Conservation (phyloP, 2,113 vertebrate species). For the Eulacestoma nigropectus region DNA sequence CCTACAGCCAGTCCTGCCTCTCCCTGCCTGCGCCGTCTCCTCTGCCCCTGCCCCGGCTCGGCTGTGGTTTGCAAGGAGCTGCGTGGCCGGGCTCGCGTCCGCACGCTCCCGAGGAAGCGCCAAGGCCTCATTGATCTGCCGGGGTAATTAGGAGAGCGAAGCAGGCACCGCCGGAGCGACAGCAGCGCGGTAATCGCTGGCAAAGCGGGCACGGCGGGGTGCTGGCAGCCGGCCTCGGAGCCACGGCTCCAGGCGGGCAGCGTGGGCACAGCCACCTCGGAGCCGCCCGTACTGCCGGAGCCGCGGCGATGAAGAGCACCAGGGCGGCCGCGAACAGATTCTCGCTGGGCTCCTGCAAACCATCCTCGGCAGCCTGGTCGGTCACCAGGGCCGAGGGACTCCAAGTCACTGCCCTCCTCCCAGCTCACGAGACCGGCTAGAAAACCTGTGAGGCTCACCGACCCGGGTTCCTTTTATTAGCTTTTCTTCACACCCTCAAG, state of each 20-base stretch:
- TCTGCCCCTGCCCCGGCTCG: not conserved
- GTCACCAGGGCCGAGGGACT: not conserved
- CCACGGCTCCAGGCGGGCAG: not conserved
- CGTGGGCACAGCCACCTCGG: not conserved
- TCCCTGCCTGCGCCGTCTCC: not conserved
- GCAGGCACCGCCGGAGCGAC: not conserved
- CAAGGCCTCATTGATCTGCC: not conserved
- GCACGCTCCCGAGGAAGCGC: not conserved
- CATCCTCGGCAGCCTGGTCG: rapidly evolving
- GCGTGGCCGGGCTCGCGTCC: rapidly evolving
- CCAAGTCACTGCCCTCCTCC: not conserved
- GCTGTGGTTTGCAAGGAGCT: not conserved
- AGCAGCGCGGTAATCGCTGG: not conserved
- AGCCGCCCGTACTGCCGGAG: not conserved
- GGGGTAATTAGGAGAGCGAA: not conserved
- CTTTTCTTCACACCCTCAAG: conserved; percentile 9
- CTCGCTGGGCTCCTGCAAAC: not conserved
- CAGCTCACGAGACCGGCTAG: not conserved
- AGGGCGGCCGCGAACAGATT: rapidly evolving
- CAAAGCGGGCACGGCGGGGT: not conserved
- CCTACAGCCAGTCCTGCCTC: not conserved
- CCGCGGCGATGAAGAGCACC: rapidly evolving
- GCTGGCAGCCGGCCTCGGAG: not conserved
- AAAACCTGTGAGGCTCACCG: not conserved
- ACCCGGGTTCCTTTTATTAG: conserved; percentile 9